phyloP scores from a whole-genome alignment of 2,888 invertebrate genomes.

The Idaea biselata region DNA sequence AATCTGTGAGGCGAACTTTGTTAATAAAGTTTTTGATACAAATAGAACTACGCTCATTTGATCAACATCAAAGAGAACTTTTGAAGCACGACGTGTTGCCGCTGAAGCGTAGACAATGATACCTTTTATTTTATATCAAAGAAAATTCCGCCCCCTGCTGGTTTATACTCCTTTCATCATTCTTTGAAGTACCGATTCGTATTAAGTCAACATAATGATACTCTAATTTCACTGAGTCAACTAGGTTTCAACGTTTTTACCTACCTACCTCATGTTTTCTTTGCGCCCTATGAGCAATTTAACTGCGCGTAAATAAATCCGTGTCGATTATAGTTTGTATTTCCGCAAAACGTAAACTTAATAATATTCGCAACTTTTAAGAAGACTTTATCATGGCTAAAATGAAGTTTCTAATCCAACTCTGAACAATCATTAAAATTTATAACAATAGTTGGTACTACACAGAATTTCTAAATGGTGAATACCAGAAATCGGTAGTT shows the following conservation, averaged over 20 bases:
- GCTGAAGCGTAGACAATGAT: slow-evolving; percentile 65
- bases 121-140: slow-evolving; percentile 71
- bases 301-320: neutral
- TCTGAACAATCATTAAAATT: neutral
- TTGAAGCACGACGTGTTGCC: slow-evolving; percentile 54
- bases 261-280: no score
- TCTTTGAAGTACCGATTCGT: slow-evolving; percentile 27
- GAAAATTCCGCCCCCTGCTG: slow-evolving; percentile 48
- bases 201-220: slow-evolving; percentile 18
- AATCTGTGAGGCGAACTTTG: slow-evolving; percentile 48
- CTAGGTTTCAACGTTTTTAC: neutral
- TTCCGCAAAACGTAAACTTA: neutral
- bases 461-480: neutral
- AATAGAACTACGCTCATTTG: slow-evolving; percentile 62
- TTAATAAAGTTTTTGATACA: slow-evolving; percentile 60
- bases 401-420: neutral
- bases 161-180: slow-evolving; percentile 45
- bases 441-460: neutral
- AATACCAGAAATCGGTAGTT: slow-evolving; percentile 17
- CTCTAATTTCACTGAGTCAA: slow-evolving; percentile 11
- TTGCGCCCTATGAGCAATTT: neutral
- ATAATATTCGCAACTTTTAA: neutral
- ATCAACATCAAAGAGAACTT: slow-evolving; percentile 69
- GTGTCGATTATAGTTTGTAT: no score
- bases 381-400: neutral